phyloP scores from a whole-genome alignment of 2,888 invertebrate genomes.

The Phaedon cochleariae region DNA sequence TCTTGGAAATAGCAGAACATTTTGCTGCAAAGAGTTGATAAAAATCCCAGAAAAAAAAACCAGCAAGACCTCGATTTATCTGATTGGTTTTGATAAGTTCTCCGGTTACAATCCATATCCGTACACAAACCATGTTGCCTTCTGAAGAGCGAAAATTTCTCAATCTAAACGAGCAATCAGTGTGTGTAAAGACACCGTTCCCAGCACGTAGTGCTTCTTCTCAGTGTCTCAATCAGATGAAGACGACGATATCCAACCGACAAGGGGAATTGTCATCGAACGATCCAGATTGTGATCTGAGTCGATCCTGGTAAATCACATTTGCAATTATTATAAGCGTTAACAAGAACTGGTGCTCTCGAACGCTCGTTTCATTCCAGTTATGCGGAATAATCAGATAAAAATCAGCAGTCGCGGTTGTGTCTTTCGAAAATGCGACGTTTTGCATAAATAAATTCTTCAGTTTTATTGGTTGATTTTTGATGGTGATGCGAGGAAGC shows the following conservation, averaged over 20 bases:
- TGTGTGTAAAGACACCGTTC: constrained; percentile 49
- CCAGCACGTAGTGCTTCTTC: constrained; percentile 45
- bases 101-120: constrained; percentile 20
- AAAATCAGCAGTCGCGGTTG: constrained; percentile 31
- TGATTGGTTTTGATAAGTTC: not conserved
- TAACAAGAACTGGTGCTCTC: constrained; percentile 43
- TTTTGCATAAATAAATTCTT: constrained; percentile 31
- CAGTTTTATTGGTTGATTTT: constrained; percentile 27
- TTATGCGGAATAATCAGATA: constrained; percentile 39
- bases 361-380: constrained; percentile 34
- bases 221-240: constrained; percentile 55
- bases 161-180: constrained; percentile 52
- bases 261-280: constrained; percentile 56
- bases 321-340: constrained; percentile 47
- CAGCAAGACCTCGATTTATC: not conserved
- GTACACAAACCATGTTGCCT: constrained; percentile 31
- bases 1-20: no score
- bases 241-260: constrained; percentile 37
- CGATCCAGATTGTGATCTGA: constrained; percentile 43
- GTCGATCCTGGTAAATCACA: constrained; percentile 44
- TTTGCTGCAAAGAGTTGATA: no score
- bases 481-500: constrained; percentile 11
- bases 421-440: constrained; percentile 27
- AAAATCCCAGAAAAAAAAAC: not conserved
- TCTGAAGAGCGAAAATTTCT: constrained; percentile 33